Evolutionary conservation across 2,888 invertebrate species (phyloP), one percentile per base, ranked within the genome.

Genomic region (Chorisops tibialis): DNA sequence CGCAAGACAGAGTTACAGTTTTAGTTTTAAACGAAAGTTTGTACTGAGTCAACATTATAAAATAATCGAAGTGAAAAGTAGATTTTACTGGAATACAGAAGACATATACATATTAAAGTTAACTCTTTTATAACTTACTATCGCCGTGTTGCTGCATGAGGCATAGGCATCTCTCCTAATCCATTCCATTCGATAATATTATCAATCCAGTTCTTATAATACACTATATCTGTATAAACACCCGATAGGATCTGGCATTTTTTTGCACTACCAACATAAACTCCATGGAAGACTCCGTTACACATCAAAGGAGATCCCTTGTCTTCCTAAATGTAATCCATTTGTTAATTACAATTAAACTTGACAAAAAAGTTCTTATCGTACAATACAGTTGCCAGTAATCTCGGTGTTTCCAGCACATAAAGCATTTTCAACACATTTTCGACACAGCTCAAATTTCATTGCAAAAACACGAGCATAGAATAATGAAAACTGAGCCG

Each of bases 401-500:
- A 19, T 19, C 4, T 37, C 18, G 21, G 18, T 9, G 14, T 52
- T 52, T 18, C 52, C 52, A 7, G 52, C 52, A 21, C 52, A 52
- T 19, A 52, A 11, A 9, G 39, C n/a, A 21, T 52, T 52, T 30
- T 38, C 38, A 4, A 22, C n/a, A 39, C 52, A 52, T 39, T 52
- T 52, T 16, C 16, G n/a, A 30, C 52, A 52, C 21, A 38, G 7
- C 22, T 52, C 52, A 1, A 52, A n/a, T 52, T 52, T 52, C 52
- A 52, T 52, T 21, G 22, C 38, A 9, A 2, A 11, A 4, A 52
- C 52, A 19, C 22, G 3, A 4, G 38, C 19, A 37, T 52, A 38
- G 30, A 50, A 30, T 35, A 50, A 24, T 1, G 48, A 4, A 12
- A n/a, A n/a, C n/a, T n/a, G n/a, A n/a, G n/a, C n/a, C n/a, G n/a